Base-by-base conservation (phyloP, 2,797 vertebrate species). In the Channa striata region DNA sequence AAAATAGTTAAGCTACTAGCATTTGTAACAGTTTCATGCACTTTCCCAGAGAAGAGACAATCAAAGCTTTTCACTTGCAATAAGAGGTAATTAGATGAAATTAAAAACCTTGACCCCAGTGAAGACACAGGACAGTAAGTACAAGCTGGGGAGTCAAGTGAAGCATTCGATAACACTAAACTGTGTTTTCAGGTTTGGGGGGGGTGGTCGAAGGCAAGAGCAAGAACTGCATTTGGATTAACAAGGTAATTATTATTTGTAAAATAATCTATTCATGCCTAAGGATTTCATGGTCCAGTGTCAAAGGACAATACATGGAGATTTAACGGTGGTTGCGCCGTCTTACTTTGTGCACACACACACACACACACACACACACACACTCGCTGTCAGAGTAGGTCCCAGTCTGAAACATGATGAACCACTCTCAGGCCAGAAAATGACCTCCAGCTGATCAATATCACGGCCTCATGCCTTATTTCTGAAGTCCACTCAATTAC, bases 371-470 rank as follows among this genome's bases (percentile, higher is more conserved):
- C 1, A 40, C 21, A 50, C n/a, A n/a, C n/a, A n/a, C n/a, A n/a
- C n/a, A n/a, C n/a, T n/a, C n/a, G n/a, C n/a, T n/a, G 34, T 30
- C 12, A 10, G 43, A 12, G 36, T 39, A 23, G 49, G 36, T 30
- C 8, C 39, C 23, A 54, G 21, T 19, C 19, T 79, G 86, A 78
- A 84, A 87, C 79, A 54, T 74, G 74, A 82, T 77, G 81, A 72
- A 54, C 58, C 66, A 30, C 39, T 72, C 59, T 65, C 5, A 36
- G 59, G 34, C 37, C n/a, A 13, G 34, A 50, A 74, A 80, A 72
- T 56, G 50, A 87, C 70, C 59, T 65, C 70, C 11, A 46, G 43
- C 36, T 56, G 84, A 88, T 89, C 72, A 68, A 70, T 87, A 87
- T 76, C 80, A 58, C 40, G 11, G 53, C 60, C 39, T 42, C 33